Conservation (phyloP, 2,113 vertebrate genomes). For the Pachypanchax playfairii region DNA sequence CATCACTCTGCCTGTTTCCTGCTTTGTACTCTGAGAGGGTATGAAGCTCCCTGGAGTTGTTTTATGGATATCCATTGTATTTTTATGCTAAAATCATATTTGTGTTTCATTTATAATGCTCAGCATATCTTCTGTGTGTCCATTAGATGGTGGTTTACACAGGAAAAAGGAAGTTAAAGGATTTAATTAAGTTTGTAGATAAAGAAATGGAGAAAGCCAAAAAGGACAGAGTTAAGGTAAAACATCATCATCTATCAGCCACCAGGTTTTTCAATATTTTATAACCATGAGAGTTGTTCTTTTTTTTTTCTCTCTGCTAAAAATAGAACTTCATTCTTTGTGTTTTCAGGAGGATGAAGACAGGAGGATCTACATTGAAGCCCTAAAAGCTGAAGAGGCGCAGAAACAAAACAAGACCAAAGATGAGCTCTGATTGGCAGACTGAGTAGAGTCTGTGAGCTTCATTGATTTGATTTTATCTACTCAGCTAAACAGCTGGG, state of each 20-base stretch:
- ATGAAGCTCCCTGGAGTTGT: neutral
- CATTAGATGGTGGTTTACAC: conserved; percentile 73
- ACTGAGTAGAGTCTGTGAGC: neutral
- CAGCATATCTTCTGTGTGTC: conserved; percentile 11
- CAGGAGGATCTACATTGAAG: conserved; percentile 73
- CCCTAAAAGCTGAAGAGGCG: conserved; percentile 64
- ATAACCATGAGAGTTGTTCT: neutral
- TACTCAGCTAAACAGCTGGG: neutral
- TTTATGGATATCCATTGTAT: no score
- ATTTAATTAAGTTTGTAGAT: conserved; percentile 73
- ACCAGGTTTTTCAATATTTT: neutral
- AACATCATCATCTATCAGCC: neutral
- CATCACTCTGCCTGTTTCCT: conserved; percentile 87
- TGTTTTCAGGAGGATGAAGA: conserved; percentile 74
- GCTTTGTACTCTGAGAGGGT: conserved; percentile 78
- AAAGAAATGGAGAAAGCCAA: conserved; percentile 74
- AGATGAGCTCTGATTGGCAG: conserved; percentile 62
- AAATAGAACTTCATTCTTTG: conserved; percentile 33
- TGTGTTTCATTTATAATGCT: neutral
- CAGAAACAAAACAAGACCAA: conserved; percentile 51
- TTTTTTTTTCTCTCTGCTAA: conserved; percentile 15
- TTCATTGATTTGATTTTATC: conserved; percentile 12
- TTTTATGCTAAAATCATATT: neutral
- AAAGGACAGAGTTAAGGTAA: conserved; percentile 73
- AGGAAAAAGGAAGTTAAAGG: conserved; percentile 66